Evolutionary conservation across 2,113 vertebrate species (phyloP).

Genomic region (Zeus faber): DNA sequence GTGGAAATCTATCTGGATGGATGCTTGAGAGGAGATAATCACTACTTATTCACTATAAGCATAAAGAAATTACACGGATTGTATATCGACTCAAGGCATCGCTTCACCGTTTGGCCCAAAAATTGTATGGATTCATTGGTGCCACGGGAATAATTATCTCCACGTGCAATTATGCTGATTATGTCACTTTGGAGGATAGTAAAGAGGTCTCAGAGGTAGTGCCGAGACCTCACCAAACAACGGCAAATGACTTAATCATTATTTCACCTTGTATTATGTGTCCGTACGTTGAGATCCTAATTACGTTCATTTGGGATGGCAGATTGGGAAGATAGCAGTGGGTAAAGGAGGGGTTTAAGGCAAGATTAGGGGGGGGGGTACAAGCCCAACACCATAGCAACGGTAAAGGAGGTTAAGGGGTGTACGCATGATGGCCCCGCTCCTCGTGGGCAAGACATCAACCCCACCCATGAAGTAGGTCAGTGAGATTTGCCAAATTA

Average conservation of each 20-base stretch:
- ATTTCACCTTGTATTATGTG: slow-evolving; percentile 34
- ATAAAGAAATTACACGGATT: no score
- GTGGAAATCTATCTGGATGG: not conserved
- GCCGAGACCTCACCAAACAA: slow-evolving; percentile 45
- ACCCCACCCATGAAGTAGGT: slow-evolving; percentile 74
- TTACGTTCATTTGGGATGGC: slow-evolving; percentile 43
- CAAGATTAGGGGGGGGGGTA: slow-evolving; percentile 17
- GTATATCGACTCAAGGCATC: slow-evolving; percentile 16
- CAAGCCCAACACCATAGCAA: slow-evolving; percentile 19
- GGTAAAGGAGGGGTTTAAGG: not conserved
- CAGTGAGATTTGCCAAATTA: slow-evolving; percentile 77
- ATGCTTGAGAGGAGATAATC: not conserved
- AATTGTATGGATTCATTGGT: slow-evolving; percentile 41
- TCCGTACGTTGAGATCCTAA: slow-evolving; percentile 30
- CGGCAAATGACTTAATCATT: slow-evolving; percentile 35
- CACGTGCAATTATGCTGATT: slow-evolving; percentile 52
- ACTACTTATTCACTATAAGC: slow-evolving; percentile 18
- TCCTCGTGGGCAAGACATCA: slow-evolving; percentile 62
- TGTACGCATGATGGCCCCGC: slow-evolving; percentile 47
- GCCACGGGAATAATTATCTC: slow-evolving; percentile 48
- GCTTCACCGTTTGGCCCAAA: slow-evolving; percentile 32
- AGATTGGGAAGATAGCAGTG: slow-evolving; percentile 1
- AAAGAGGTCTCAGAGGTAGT: slow-evolving; percentile 20
- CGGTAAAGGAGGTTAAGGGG: slow-evolving; percentile 21
- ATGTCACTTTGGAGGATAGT: slow-evolving; percentile 45